Base-by-base conservation (phyloP, 2,113 vertebrate species). In the Trichechus manatus region DNA sequence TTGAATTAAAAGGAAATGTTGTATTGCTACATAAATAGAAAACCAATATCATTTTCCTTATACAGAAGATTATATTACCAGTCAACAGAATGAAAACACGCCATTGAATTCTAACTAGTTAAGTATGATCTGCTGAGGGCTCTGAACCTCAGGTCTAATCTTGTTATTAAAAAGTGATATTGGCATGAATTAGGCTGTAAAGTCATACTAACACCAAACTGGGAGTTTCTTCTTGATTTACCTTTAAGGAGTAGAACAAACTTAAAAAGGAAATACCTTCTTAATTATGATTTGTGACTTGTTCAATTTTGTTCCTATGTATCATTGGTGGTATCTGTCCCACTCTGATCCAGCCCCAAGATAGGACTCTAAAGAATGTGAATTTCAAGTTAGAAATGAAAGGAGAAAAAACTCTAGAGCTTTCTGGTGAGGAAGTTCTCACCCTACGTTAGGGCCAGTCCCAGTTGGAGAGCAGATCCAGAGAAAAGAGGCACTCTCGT, bases 321-420 rank as follows among this genome's bases (percentile, higher is more conserved):
- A 4, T 87, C n/a, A 13, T 14, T 56, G 31, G 11, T 44, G 61
- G 36, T 6, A 39, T 9, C 25, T 6, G 10, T 19, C 36, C 11
- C 27, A 17, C 29, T 47, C 47, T 59, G 72, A 44, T 36, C 5
- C 81, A 78, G 31, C 10, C 0, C 14, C 56, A 53, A 61, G 9
- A 59, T 17, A 85, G 63, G 27, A 33, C 36, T n/a, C 19, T 70
- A n/a, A 44, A 53, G 8, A 9, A 39, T 47, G 3, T 1, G 17
- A 92, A 72, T 56, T 66, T 61, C 13, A 68, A 72, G 74, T 59
- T 47, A 74, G 66, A 84, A 72, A 44, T 15, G 50, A 87, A 74
- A 92, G 84, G 9, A 33, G 56, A 27, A 79, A 29, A 77, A 64
- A 11, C 1, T 6, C 7, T n/a, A 6, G 9, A n/a, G 31, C 3